Evolutionary conservation across 2,797 vertebrate genomes (phyloP).

Genomic region (Ctenosaura bakeri): DNA sequence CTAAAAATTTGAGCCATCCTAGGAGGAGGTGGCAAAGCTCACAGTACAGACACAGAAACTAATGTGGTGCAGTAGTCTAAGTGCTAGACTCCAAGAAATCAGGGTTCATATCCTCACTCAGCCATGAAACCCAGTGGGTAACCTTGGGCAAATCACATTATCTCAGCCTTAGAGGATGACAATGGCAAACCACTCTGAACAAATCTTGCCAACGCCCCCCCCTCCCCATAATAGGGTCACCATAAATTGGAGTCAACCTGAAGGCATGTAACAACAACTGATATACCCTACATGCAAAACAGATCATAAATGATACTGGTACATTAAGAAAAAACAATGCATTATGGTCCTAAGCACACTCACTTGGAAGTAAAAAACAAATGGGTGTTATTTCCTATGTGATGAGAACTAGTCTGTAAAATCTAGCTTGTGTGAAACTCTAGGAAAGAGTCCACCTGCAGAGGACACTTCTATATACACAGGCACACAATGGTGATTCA

Average conservation of each 20-base stretch:
- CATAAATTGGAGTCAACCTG: too few relatives aligned
- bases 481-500: neutral
- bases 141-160: too few relatives aligned
- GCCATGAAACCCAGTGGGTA: too few relatives aligned
- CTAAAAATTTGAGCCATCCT: neutral
- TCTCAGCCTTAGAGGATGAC: too few relatives aligned
- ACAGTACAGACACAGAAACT: neutral
- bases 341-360: slow-evolving; percentile 10
- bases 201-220: neutral
- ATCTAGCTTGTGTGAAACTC: neutral
- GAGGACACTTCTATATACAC: neutral
- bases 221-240: neutral
- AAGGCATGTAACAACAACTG: too few relatives aligned
- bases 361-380: slow-evolving; percentile 17
- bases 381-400: neutral
- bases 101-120: too few relatives aligned
- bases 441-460: slow-evolving; percentile 38
- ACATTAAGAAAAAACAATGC: neutral
- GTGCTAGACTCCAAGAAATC: too few relatives aligned
- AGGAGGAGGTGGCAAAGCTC: neutral
- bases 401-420: neutral
- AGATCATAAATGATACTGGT: neutral
- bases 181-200: neutral
- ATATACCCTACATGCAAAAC: neutral
- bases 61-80: too few relatives aligned